Evolutionary conservation across 2,113 vertebrate species (phyloP), one percentile per base, ranked within the genome.

Genomic region (Megaptera novaeangliae): DNA sequence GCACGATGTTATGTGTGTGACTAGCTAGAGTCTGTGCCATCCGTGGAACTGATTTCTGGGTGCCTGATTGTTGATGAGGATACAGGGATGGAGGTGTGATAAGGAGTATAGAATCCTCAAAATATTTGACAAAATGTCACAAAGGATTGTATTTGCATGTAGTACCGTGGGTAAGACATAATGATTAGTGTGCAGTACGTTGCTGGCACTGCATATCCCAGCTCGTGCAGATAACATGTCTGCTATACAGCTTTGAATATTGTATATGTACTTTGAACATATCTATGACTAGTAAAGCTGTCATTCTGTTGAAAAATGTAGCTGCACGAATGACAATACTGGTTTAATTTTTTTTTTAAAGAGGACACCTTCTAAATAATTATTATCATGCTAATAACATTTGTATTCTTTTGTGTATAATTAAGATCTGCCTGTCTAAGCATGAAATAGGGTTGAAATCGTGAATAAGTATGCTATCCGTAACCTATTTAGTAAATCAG

Each of bases 301-400:
- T 98, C 99, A 99, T 97, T 97, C 98, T 92, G 69, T 94, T 98
- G 99, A 98, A 98, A 98, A 99, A 98, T 98, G 98, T 98, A 98
- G 97, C 98, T 97, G 98, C 97, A 94, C 93, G 52, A 98, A 94
- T 99, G 99, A 99, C 98, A 99, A 99, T 98, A 15, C 98, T 66
- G 97, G 96, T 98, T 98, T 98, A 98, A 94, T 98, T 98, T 98
- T 98, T 98, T 98, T 98, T 98, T 66, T 2, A 57, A 97, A 98
- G 98, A 98, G 96, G 97, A 98, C 95, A 97, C 98, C 98, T 98
- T 98, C 98, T 98, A 99, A 99, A 99, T 99, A 99, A 99, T 99
- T 99, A 99, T 99, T 99, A 99, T 99, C 98, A 99, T 99, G 99
- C 98, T 99, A 99, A 99, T 99, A 99, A 98, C 98, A 99, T 99